Base-by-base conservation (phyloP, 1,140 invertebrate species). In the Coptotermes formosanus region DNA sequence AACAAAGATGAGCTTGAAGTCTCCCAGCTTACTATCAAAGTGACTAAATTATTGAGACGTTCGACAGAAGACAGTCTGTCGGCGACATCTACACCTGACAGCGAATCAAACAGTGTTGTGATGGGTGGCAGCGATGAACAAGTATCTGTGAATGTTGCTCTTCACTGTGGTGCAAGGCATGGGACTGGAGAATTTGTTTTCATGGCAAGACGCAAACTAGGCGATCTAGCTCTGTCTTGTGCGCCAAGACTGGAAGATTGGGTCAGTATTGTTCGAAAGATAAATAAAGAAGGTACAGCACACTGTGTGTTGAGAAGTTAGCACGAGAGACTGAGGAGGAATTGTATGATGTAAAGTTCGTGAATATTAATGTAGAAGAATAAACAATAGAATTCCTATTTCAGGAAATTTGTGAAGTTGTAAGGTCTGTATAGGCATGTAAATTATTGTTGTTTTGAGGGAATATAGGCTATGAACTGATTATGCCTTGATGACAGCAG, bases 131-230 rank as follows among this genome's bases (percentile, higher is more conserved):
- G 82, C 44, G 82, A 45, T 11, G 52, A 25, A 85, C 88, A 89
- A 86, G 93, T 89, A 55, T 91, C 90, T 89, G 89, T 95, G 7
- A 92, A 94, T 75, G 93, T 96, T 55, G 92, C 94, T 0, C 91
- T 93, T 21, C 92, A 93, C 84, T 97, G 96, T 89, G 95, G 94
- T 14, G 95, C 95, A 30, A 91, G 92, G 52, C 93, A 94, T 45
- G 96, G 96, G 14, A 91, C 92, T 14, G 96, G 96, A 0, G 94
- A 96, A 90, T 96, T 96, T 91, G 92, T 97, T 55, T 94, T 97
- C 90, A 95, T 96, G 92, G 96, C 95, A 23, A 92, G 94, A 85
- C 91, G 94, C 86, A 92, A 94, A 87, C 92, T 97, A 19, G 95
- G 95, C 6, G 92, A 95, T 59, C 91, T 95, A n/a, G 91, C 93